Conservation (phyloP, 1,140 invertebrate species). For the Rhizoglyphus robini region DNA sequence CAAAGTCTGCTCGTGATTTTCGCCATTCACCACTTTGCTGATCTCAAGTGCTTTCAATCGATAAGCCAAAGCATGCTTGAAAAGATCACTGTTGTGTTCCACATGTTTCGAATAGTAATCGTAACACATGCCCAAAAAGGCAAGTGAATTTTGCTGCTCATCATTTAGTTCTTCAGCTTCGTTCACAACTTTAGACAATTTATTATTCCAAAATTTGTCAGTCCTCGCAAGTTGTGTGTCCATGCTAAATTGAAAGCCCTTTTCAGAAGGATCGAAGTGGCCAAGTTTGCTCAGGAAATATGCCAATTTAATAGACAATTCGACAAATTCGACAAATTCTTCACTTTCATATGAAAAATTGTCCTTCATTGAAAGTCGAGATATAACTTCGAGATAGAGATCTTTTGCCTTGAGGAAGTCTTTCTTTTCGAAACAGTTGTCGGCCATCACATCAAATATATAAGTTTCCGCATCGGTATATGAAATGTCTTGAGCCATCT, state of each 20-base stretch:
- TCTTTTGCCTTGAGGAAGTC: constrained; percentile 66
- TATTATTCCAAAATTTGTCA: constrained; percentile 29
- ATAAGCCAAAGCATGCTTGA: constrained; percentile 47
- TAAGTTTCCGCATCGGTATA: constrained; percentile 62
- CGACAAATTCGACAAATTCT: constrained; percentile 54
- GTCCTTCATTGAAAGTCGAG: constrained; percentile 52
- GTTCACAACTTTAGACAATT: constrained; percentile 29
- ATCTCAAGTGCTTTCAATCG: constrained; percentile 54
- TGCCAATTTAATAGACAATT: constrained; percentile 50
- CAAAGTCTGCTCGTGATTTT: constrained; percentile 53
- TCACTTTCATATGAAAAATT: constrained; percentile 54
- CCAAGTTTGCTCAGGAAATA: constrained; percentile 42
- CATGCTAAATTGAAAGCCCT: constrained; percentile 61
- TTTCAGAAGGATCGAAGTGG: constrained; percentile 49
- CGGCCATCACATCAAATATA: constrained; percentile 77
- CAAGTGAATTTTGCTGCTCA: constrained; percentile 4
- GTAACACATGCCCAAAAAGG: constrained; percentile 10
- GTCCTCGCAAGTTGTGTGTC: constrained; percentile 46
- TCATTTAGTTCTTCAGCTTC: background rate
- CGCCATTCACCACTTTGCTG: constrained; percentile 49
- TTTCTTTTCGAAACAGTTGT: constrained; percentile 60
- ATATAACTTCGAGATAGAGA: constrained; percentile 64
- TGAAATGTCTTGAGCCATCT: constrained; percentile 60
- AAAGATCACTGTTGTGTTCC: constrained; percentile 24
- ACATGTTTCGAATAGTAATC: constrained; percentile 21